Evolutionary conservation across 2,113 vertebrate genomes (phyloP).

Genomic region (Leptobrachium ailaonicum): DNA sequence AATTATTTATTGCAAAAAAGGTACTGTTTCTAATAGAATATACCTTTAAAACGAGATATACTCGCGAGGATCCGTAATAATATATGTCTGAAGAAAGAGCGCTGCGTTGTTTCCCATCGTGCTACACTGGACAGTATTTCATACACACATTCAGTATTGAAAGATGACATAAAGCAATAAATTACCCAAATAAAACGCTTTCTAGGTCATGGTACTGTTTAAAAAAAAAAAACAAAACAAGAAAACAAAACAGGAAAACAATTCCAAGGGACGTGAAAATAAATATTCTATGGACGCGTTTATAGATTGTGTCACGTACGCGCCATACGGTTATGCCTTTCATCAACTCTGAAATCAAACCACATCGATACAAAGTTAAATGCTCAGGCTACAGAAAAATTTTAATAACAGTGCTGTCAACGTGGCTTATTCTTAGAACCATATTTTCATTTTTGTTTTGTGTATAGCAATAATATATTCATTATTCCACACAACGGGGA

Average conservation of each 20-base stretch:
- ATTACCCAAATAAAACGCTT: conserved; percentile 50
- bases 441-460: conserved; percentile 52
- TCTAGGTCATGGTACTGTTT: conserved; percentile 36
- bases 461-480: conserved; percentile 59
- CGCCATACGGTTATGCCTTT: conserved; percentile 38
- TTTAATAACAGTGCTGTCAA: conserved; percentile 57
- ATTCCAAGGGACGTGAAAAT: conserved; percentile 36
- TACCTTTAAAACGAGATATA: conserved; percentile 10
- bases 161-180: conserved; percentile 54
- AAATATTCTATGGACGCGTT: conserved; percentile 52
- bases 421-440: conserved; percentile 56
- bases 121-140: conserved; percentile 53
- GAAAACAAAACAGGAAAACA: conserved; percentile 26
- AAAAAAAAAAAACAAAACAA: background rate
- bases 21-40: too few species aligned
- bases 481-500: conserved; percentile 53
- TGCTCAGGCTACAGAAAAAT: conserved; percentile 46
- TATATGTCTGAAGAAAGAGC: conserved; percentile 55
- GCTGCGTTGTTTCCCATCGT: conserved; percentile 49
- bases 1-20: too few species aligned
- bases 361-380: conserved; percentile 51
- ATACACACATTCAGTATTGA: conserved; percentile 50
- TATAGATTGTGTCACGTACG: conserved; percentile 3
- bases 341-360: conserved; percentile 38
- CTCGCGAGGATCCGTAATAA: conserved; percentile 51